These are phyloP conservation scores for Podarcis raffonei DNA, from an alignment of 2,113 vertebrate genomes.

Conservation along the genomic window DNA sequence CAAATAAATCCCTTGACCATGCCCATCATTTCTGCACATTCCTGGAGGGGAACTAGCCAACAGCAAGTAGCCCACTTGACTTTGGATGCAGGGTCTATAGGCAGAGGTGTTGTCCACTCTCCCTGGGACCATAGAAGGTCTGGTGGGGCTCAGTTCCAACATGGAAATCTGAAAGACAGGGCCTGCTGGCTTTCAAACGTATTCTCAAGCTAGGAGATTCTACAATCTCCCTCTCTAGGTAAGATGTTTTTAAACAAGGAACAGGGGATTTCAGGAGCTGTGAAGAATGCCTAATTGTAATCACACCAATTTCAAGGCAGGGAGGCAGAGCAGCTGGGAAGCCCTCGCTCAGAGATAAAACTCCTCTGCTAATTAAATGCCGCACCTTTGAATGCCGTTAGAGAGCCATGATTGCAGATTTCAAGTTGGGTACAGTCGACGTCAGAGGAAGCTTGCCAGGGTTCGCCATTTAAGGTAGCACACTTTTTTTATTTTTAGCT, in stretches of 20 bases:
- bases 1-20: too few species aligned
- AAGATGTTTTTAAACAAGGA: neutral
- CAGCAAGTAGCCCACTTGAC: neutral
- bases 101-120: too few species aligned
- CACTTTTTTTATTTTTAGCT: constrained; percentile 69
- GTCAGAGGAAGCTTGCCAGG: constrained; percentile 50
- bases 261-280: rapidly evolving
- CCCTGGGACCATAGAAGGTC: too few species aligned
- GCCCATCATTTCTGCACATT: too few species aligned
- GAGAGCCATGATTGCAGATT: constrained; percentile 40
- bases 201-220: neutral
- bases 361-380: neutral
- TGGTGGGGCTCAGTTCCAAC: neutral
- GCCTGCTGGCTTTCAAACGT: neutral
- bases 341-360: neutral
- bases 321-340: rapidly evolving
- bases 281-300: neutral
- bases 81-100: too few species aligned
- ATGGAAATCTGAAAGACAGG: neutral
- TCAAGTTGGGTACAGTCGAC: constrained; percentile 40
- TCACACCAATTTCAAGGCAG: rapidly evolving
- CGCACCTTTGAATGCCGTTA: neutral
- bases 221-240: neutral
- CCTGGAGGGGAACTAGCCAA: too few species aligned
- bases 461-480: constrained; percentile 65